Base-by-base conservation (phyloP, 2,797 vertebrate genomes). In the Crypturellus tataupa region DNA sequence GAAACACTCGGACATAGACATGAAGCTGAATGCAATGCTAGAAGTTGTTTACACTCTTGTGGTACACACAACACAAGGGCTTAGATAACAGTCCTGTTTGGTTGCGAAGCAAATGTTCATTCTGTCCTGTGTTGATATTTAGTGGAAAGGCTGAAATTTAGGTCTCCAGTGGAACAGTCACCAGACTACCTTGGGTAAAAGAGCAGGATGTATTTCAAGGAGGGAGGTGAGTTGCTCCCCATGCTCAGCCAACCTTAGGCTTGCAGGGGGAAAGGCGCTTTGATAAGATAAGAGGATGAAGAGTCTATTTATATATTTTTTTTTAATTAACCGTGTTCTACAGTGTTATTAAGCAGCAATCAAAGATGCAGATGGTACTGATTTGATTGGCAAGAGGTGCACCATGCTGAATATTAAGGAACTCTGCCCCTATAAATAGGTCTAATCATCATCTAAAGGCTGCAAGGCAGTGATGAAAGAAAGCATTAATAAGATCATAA, bases 241-340 rank as follows among this genome's bases (percentile, higher is more conserved):
- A 33, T 46, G 69, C 70, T 49, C 56, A 94, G 58, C 7, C 70
- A 95, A 59, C 77, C 58, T 82, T 10, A 80, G 58, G 46, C 67
- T 20, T 19, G 24, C 1, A 25, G n/a, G 81, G 19, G 23, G 16
- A 60, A 69, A 72, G 78, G 89, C 82, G 95, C 75, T 94, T 92
- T 13, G 70, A 16, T 24, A 69, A 96, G 94, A 94, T 93, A 97
- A 96, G 96, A 96, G 94, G 94, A 84, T 92, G 95, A 94, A 93
- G 94, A 97, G 94, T 93, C 98, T 98, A 98, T 98, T 98, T 98
- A 98, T 98, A 97, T 95, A n/a, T n/a, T 42, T 42, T 94, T 97
- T 51, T 97, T 98, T 97, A 98, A 98, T 98, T 98, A 98, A 97
- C 96, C 95, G 93, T 8, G 80, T 97, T 98, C 97, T 96, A 95